These are phyloP conservation scores for Imbricaverruca yamaguchii DNA, from an alignment of 2,888 invertebrate genomes.

Conservation along the genomic window DNA sequence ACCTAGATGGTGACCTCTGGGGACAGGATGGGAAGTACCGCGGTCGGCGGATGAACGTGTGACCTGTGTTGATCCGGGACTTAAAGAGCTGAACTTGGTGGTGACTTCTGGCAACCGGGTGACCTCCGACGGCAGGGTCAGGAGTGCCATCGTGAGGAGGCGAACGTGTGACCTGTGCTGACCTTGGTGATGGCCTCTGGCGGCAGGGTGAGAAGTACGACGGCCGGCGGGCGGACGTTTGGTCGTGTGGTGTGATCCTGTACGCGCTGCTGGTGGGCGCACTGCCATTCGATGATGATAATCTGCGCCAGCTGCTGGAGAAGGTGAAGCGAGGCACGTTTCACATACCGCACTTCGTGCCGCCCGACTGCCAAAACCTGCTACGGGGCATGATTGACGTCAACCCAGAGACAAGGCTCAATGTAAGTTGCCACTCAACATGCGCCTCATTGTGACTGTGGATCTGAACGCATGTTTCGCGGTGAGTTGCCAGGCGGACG, in stretches of 20 bases:
- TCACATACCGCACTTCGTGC: slow-evolving; percentile 99
- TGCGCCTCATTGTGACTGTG: too few relatives aligned
- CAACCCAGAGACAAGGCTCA: slow-evolving; percentile 89
- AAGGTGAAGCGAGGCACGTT: slow-evolving; percentile 61
- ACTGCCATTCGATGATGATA: slow-evolving; percentile 98
- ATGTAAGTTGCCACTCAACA: slow-evolving; percentile 54
- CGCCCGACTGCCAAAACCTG: slow-evolving; percentile 96
- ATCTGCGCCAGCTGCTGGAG: slow-evolving; percentile 92
- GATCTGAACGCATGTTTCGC: too few relatives aligned
- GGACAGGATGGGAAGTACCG: too few relatives aligned
- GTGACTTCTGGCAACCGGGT: too few relatives aligned
- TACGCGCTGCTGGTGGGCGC: slow-evolving; percentile 94
- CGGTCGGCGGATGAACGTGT: too few relatives aligned
- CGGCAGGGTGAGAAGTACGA: slow-evolving; percentile 96
- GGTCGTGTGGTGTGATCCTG: slow-evolving; percentile 98
- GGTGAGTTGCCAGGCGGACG: too few relatives aligned
- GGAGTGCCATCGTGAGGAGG: not conserved
- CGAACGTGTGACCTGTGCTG: too few relatives aligned
- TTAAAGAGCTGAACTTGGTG: too few relatives aligned
- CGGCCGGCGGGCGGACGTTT: slow-evolving; percentile 95
- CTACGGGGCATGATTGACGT: slow-evolving; percentile 98
- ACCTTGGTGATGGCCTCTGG: too few relatives aligned
- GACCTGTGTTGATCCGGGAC: too few relatives aligned
- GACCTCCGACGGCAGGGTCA: not conserved
- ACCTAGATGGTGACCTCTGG: too few relatives aligned